These are phyloP conservation scores for Nephila pilipes DNA, from an alignment of 1,140 invertebrate genomes.

Conservation along the genomic window DNA sequence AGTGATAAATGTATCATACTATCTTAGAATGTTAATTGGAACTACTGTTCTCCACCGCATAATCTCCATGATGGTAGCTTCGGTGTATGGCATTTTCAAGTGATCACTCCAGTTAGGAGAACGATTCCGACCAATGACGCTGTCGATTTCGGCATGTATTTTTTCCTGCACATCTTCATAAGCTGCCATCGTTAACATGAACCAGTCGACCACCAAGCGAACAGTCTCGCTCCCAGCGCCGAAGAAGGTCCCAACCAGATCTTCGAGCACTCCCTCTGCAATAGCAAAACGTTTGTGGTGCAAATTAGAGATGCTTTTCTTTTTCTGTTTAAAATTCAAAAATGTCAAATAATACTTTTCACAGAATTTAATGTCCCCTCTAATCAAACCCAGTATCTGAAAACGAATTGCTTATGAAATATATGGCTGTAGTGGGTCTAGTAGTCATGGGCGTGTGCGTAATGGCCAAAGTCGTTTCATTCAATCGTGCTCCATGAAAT, in stretches of 20 bases:
- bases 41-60: conserved; percentile 77
- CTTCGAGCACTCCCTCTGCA: conserved; percentile 74
- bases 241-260: conserved; percentile 77
- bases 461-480: no score
- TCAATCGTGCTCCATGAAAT: no score
- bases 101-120: conserved; percentile 74
- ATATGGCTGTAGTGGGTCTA: no score
- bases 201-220: conserved; percentile 77
- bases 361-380: no score
- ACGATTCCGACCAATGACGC: conserved; percentile 77
- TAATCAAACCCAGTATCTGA: no score
- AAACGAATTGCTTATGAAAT: no score
- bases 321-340: no score
- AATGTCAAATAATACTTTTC: no score
- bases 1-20: neutral
- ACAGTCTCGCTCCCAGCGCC: conserved; percentile 79
- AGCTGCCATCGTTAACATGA: conserved; percentile 76
- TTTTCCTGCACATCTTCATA: conserved; percentile 78
- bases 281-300: neutral
- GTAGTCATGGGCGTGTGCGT: no score
- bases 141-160: conserved; percentile 78
- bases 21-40: conserved; percentile 76
- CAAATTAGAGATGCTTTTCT: no score
- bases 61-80: conserved; percentile 78
- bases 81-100: conserved; percentile 78